Evolutionary conservation across 2,888 invertebrate species (phyloP).

Genomic region (Limnephilus auricula): DNA sequence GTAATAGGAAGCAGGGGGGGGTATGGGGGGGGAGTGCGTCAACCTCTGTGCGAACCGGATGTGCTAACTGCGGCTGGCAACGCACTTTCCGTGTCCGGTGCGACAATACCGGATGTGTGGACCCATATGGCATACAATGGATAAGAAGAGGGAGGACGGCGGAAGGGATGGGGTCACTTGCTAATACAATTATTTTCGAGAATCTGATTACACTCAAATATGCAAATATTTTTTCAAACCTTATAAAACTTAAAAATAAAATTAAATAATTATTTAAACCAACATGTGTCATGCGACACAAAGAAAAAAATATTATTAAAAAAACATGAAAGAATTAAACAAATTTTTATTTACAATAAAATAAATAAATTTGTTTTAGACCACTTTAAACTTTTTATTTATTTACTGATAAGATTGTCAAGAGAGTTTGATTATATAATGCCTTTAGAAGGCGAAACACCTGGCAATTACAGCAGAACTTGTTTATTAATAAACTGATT

Average conservation of each 20-base stretch:
- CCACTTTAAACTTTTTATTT: too few relatives aligned
- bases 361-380: too few relatives aligned
- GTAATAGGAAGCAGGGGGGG: too few relatives aligned
- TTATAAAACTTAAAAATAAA: background rate
- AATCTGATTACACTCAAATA: background rate
- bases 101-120: constrained; percentile 15
- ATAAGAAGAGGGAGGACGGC: background rate
- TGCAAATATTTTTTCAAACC: background rate
- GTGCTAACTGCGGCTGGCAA: constrained; percentile 38
- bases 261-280: too few relatives aligned
- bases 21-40: background rate
- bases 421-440: too few relatives aligned
- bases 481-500: too few relatives aligned
- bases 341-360: too few relatives aligned
- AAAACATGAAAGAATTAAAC: too few relatives aligned
- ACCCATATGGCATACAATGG: constrained; percentile 39
- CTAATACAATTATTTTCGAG: background rate
- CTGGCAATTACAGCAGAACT: too few relatives aligned
- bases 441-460: too few relatives aligned
- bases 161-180: background rate
- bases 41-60: constrained; percentile 4
- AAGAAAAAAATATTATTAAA: background rate
- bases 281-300: background rate
- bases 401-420: too few relatives aligned
- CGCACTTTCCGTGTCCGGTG: constrained; percentile 39